Percentiles rank a stretch among this genome's conserved stretches.
These are phyloP conservation scores for Mohoua ochrocephala DNA, from an alignment of 2,113 vertebrate species.

Conservation along the genomic window DNA sequence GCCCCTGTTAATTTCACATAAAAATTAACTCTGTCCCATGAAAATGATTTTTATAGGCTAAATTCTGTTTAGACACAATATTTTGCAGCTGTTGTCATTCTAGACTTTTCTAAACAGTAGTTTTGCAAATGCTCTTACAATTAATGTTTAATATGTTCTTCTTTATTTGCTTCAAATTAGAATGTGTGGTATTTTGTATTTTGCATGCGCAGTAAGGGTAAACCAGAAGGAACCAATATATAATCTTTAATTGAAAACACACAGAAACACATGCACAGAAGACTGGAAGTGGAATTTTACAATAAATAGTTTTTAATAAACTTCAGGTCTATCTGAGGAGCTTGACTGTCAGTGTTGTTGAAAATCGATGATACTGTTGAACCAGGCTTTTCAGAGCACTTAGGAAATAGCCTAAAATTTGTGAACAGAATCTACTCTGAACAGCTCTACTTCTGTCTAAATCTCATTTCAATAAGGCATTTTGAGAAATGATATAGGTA, in stretches of 20 bases:
- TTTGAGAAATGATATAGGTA: not conserved
- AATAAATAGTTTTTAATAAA: not conserved
- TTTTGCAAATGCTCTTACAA: not conserved
- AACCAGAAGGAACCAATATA: not conserved
- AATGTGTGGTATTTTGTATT: not conserved
- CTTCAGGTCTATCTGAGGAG: not conserved
- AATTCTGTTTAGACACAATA: not conserved
- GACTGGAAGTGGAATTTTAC: not conserved
- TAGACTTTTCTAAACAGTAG: not conserved
- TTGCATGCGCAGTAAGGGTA: not conserved
- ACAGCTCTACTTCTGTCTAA: not conserved
- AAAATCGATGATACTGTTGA: not conserved
- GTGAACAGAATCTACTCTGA: not conserved
- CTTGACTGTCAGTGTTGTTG: not conserved
- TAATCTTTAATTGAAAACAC: not conserved
- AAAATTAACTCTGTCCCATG: not conserved
- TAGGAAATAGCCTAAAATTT: not conserved
- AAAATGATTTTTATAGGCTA: not conserved
- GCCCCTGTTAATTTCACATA: not conserved
- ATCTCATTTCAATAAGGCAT: not conserved
- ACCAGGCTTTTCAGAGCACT: not conserved
- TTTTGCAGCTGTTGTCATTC: not conserved
- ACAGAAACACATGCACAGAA: not conserved
- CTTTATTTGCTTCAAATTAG: not conserved
- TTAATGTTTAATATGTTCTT: not conserved